Evolutionary conservation across 2,113 vertebrate species (phyloP), one percentile per base, ranked within the genome.

Genomic region (Vimba vimba): DNA sequence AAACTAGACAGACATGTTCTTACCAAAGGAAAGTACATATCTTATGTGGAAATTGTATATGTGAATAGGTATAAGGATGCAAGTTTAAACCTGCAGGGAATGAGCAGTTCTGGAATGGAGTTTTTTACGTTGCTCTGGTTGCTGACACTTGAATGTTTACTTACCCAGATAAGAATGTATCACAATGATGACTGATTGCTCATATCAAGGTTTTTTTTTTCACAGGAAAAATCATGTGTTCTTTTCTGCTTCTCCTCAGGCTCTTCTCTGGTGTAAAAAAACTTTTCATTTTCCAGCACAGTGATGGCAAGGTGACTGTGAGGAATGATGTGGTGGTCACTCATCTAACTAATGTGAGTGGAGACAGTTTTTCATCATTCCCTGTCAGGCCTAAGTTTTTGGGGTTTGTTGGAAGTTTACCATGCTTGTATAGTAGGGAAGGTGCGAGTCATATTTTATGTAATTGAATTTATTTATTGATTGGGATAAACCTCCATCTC

Each of bases 211-310:
- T 39, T 71, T 39, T 11, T 33, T 69, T 71, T 71, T 10, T 8
- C 3, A 19, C 2, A 36, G 30, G 17, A 36, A 64, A 19, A 13
- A 73, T 78, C 27, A 81, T 36, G 0, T 6, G 4, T 69, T 59
- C 52, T 3, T 50, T 52, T 87, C 33, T 93, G 85, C 59, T 79
- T 95, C 94, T 84, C 47, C 13, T 86, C 92, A 99, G 98, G 98
- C 95, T 99, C 81, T 95, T 99, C 85, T 99, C 97, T 69, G 98
- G 98, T 13, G 97, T 99, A 30, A 98, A 97, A 93, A 98, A 97
- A 78, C 96, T 98, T 87, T 99, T 98, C 86, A 96, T 99, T 91
- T 99, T 99, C 94, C 97, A 98, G 84, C 92, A 97, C 84, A 95
- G 95, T 27, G 98, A 99, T 6, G 97, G 98, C 19, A 98, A 98